Percentiles rank a stretch among this genome's conserved stretches.
Evolutionary conservation across 2,113 vertebrate genomes (phyloP).

Genomic region (Lophochroa leadbeateri): DNA sequence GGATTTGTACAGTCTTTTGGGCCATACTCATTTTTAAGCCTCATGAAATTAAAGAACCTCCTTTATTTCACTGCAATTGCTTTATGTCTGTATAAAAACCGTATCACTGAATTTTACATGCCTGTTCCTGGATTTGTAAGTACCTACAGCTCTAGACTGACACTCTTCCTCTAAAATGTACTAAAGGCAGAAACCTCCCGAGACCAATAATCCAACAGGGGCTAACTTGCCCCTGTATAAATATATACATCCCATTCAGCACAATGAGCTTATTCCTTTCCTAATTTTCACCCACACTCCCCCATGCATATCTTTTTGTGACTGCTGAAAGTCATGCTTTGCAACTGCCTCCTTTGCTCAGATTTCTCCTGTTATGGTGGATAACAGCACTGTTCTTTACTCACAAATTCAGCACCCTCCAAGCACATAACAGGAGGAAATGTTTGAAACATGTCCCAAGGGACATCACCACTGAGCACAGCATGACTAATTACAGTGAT

Average conservation of each 20-base stretch:
- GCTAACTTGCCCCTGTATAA: neutral
- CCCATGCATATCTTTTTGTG: neutral
- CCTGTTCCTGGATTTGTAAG: neutral
- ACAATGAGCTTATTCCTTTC: neutral
- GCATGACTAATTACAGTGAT: neutral
- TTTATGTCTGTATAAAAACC: conserved; percentile 6
- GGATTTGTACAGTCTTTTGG: neutral
- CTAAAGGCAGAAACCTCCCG: neutral
- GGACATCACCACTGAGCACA: neutral
- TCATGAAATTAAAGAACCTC: conserved; percentile 17
- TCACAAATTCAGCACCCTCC: neutral
- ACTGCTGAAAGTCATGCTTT: neutral
- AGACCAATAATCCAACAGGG: neutral
- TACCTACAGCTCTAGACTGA: neutral
- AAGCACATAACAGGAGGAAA: neutral
- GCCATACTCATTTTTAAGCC: conserved; percentile 27
- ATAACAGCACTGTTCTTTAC: neutral
- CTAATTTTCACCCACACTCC: neutral
- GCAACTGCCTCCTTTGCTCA: neutral
- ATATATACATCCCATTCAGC: neutral
- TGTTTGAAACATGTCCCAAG: neutral
- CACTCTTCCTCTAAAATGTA: neutral
- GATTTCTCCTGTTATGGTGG: neutral
- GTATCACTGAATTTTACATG: neutral
- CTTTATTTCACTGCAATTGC: conserved; percentile 27